Evolutionary conservation across 2,113 vertebrate species (phyloP).

Genomic region (Albula glossodonta): DNA sequence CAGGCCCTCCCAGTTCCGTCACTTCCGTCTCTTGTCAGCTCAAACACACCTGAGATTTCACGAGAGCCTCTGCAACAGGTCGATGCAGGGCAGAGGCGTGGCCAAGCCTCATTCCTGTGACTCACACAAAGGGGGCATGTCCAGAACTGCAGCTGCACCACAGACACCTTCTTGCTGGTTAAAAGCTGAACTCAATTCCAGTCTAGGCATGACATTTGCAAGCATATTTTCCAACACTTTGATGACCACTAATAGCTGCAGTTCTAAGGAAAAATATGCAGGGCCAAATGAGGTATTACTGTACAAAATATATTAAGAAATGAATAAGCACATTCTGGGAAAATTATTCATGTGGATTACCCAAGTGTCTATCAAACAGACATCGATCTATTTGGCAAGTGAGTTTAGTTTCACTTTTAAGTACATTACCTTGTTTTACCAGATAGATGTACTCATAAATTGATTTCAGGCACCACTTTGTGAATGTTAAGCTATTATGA

Average conservation of each 20-base stretch:
- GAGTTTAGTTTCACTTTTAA: too few relatives aligned
- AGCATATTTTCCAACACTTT: neutral
- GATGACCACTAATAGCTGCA: neutral
- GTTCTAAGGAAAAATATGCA: neutral
- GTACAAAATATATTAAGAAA: neutral
- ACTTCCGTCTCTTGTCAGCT: neutral
- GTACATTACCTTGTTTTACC: too few relatives aligned
- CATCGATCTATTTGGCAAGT: too few relatives aligned
- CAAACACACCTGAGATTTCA: neutral
- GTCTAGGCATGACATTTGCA: neutral
- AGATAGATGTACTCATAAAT: too few relatives aligned
- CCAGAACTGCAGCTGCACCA: slow-evolving; percentile 49
- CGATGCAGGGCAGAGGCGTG: slow-evolving; percentile 38
- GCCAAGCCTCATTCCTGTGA: slow-evolving; percentile 49
- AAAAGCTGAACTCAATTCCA: neutral
- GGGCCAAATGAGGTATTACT: neutral
- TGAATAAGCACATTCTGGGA: neutral
- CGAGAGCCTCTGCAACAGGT: neutral
- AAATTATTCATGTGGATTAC: neutral
- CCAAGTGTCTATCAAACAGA: neutral
- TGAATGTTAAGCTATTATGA: too few relatives aligned
- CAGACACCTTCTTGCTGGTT: neutral
- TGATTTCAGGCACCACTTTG: too few relatives aligned
- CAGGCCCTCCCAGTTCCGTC: neutral
- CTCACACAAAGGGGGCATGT: slow-evolving; percentile 22